Conservation (phyloP, 1,140 invertebrate species). For the Plodia interpunctella region DNA sequence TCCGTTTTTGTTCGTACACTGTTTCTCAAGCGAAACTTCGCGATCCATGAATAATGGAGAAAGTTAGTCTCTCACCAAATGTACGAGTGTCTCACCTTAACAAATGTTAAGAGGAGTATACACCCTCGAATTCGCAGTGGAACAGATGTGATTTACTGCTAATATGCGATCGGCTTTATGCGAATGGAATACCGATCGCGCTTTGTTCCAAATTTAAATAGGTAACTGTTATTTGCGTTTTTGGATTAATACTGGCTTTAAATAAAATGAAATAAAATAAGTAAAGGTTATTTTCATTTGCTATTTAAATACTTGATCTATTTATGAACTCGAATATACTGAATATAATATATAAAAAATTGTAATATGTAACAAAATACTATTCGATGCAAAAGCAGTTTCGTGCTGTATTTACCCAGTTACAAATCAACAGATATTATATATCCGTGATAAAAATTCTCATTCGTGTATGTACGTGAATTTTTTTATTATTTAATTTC, state of each 20-base stretch:
- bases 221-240: background rate
- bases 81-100: conserved; percentile 3
- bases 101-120: background rate
- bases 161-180: conserved; percentile 9
- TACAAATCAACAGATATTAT: no score
- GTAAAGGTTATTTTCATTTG: no score
- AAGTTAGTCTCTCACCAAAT: background rate
- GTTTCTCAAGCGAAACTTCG: background rate
- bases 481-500: no score
- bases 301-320: no score
- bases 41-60: conserved; percentile 5
- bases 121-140: background rate
- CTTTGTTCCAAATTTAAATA: background rate
- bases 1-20: background rate
- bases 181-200: conserved; percentile 1
- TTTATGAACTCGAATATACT: no score
- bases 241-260: background rate
- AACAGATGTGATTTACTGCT: conserved; percentile 7
- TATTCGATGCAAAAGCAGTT: no score
- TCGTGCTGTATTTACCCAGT: no score
- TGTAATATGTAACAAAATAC: no score
- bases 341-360: no score
- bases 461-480: no score
- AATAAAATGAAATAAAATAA: background rate
- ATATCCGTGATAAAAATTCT: no score